Evolutionary conservation across 2,888 invertebrate genomes (phyloP), one percentile per base, ranked within the genome.

Genomic region (Argyresthia albistria): DNA sequence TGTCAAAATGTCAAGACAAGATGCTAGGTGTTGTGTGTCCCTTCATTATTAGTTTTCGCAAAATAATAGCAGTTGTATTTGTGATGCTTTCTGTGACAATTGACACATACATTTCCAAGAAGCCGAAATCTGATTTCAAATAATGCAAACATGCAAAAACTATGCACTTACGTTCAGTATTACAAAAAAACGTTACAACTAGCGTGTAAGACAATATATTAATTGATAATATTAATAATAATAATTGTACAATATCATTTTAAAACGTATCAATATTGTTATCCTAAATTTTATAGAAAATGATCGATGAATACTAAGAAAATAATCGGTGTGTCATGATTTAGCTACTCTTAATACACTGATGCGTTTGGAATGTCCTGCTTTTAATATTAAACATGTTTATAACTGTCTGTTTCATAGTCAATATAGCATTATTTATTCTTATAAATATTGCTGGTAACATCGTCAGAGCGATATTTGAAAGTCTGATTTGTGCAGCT

Each of bases 181-280:
- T 53, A 45, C 46, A 78, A 74, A 25, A 74, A 25, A 78, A 72
- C 64, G 57, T 70, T 74, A 74, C 59, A 57, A 62, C 78, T 84
- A 83, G 70, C 70, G 67, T 73, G 71, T 73, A 73, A 66, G 73
- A 73, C 76, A 78, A 79, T 77, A 76, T 80, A 52, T 52, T 51
- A 51, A 51, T 43, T 43, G 35, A 46, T 25, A 46, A 35, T 35
- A n/a, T n/a, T 51, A 50, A 50, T 79, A 78, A 70, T 69, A 70
- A 64, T 65, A 70, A 80, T 84, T 82, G 81, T 82, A 84, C 82
- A 83, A 77, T 76, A 77, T 74, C 69, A 67, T 69, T 66, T 69
- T 25, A 4, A 25, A 25, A 25, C 25, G 6, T 25, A 63, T 58
- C 72, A 64, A 62, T 59, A 16, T 16, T 12, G 25, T 46, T 12